Percentiles rank a stretch among this genome's conserved stretches.
Evolutionary conservation across 2,888 invertebrate genomes (phyloP).

Genomic region (Coelopa pilipes): DNA sequence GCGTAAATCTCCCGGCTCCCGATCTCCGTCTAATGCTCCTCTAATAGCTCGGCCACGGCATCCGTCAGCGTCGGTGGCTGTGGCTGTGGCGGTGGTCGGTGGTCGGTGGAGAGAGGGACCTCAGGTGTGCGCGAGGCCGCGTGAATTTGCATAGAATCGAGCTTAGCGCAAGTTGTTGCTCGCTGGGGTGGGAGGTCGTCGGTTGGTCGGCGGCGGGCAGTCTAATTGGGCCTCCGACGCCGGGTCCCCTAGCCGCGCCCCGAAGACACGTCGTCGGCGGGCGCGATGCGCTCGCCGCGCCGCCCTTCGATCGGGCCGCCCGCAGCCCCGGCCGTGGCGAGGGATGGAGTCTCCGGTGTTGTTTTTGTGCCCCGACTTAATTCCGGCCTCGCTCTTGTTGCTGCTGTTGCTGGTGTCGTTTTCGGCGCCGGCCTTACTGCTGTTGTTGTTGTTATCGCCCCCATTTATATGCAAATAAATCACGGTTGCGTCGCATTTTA

Average conservation of each 20-base stretch:
- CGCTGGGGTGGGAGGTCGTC: background rate
- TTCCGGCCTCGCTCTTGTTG: too few species aligned
- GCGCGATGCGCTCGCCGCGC: background rate
- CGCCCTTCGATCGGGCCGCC: background rate
- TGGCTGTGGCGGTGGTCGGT: background rate
- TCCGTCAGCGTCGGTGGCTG: background rate
- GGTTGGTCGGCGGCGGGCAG: background rate
- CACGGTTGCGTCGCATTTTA: slow-evolving; percentile 23
- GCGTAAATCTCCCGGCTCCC: background rate
- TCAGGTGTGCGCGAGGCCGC: slow-evolving; percentile 52
- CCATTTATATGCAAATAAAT: slow-evolving; percentile 33
- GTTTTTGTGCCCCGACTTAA: slow-evolving; percentile 8
- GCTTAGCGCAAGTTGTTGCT: slow-evolving; percentile 59
- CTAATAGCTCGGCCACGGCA: slow-evolving; percentile 56
- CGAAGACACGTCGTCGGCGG: too few species aligned
- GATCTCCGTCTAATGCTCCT: slow-evolving; percentile 51
- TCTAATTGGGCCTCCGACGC: too few species aligned
- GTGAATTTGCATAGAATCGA: slow-evolving; percentile 63
- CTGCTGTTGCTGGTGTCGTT: background rate
- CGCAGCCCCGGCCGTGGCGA: background rate
- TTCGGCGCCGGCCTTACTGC: background rate
- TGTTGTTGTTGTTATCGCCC: slow-evolving; percentile 9
- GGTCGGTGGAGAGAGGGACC: slow-evolving; percentile 42
- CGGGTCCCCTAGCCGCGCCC: too few species aligned
- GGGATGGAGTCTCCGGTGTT: background rate